Base-by-base conservation (phyloP, 30 jellyfish, hydroid and myxozoan species). In the Clytia hemisphaerica region DNA sequence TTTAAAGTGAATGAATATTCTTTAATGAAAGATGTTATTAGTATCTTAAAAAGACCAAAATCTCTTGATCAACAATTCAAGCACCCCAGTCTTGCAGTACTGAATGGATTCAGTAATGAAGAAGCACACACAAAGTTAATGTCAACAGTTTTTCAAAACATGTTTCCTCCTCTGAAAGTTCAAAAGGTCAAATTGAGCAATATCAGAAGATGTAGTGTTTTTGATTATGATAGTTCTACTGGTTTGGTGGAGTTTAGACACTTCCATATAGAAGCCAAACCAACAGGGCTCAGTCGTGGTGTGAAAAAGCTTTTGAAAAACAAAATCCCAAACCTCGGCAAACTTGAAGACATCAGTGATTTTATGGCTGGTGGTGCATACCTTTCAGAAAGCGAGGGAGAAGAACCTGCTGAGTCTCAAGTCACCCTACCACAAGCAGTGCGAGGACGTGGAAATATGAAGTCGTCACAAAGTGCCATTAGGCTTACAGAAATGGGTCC, bases 381-480 rank as follows among this genome's bases (percentile, higher is more conserved):
- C 48, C 65, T 86, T 77, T 88, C 97, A 1, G 97, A 88, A 74
- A 88, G 97, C 47, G 97, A 88, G 49, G 97, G 94, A 7, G 97
- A 88, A 44, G 97, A 88, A 40, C 94, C 97, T 27, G 75, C 71
- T 15, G 97, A 88, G 19, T 70, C 95, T 22, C 94, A 80, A 15
- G 97, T 88, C 16, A 67, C 78, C 27, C 72, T 88, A 16, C 97
- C 97, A 7, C 97, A 88, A 46, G 45, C 72, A 37, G 55, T 88
- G 18, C 84, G 45, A 34, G 97, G 97, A 26, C 59, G 90, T 47
- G 97, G 97, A 6, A 88, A 88, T 55, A 71, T 67, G 0, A 75
- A 76, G 44, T 42, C 97, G 3, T 73, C 77, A 6, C 97, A 88
- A 70, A 88, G 97, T 51, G 97, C 97, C 9, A 72, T 88, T 58